Percentiles rank a stretch among this genome's conserved stretches.
These are phyloP conservation scores for Neotragus pygmaeus DNA, from an alignment of 2,113 vertebrate genomes.

Conservation along the genomic window DNA sequence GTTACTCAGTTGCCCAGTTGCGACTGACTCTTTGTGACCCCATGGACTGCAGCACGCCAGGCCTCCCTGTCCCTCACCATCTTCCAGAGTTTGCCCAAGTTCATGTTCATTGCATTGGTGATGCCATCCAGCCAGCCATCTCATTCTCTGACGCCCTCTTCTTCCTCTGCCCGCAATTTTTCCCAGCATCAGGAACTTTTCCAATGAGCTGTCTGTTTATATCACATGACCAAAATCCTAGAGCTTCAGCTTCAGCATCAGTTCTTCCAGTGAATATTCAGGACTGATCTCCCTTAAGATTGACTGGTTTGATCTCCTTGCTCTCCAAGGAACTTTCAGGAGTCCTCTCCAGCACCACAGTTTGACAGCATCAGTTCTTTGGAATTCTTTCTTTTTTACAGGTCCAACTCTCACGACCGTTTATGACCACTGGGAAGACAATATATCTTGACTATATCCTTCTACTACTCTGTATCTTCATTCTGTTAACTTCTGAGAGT, in stretches of 20 bases:
- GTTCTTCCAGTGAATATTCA: neutral
- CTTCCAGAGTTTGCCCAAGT: neutral
- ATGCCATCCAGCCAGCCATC: neutral
- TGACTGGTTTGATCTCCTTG: neutral
- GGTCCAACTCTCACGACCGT: fast-evolving
- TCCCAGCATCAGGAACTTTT: neutral
- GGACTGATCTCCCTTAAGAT: neutral
- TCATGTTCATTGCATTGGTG: neutral
- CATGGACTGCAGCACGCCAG: neutral
- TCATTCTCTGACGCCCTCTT: neutral
- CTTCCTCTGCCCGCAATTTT: neutral
- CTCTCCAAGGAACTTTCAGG: neutral
- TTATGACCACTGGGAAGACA: neutral
- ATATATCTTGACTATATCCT: neutral
- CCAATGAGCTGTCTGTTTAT: neutral
- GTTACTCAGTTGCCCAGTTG: neutral
- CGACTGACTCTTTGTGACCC: neutral
- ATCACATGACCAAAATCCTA: neutral
- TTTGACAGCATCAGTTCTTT: neutral
- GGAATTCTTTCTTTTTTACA: neutral
- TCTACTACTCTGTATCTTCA: neutral
- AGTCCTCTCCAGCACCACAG: neutral
- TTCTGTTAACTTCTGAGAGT: neutral
- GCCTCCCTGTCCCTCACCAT: neutral
- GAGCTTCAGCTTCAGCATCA: neutral